phyloP scores from a whole-genome alignment of 2,888 invertebrate genomes.

The Zele albiditarsus region DNA sequence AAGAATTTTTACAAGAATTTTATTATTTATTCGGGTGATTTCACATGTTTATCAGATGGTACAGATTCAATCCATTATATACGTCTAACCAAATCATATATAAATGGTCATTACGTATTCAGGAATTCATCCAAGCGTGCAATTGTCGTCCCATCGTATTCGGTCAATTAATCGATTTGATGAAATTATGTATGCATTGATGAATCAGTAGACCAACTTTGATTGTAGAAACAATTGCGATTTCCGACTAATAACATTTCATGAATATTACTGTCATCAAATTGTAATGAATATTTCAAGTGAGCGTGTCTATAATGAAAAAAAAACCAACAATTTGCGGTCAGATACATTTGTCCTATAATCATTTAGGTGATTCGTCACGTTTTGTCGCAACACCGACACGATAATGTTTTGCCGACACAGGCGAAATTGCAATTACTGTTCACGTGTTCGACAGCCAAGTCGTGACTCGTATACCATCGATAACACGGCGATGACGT shows the following conservation, averaged over 20 bases:
- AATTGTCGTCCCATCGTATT: not conserved
- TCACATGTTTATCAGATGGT: not conserved
- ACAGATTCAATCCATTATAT: not conserved
- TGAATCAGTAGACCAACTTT: not conserved
- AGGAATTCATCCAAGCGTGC: slow-evolving; percentile 1
- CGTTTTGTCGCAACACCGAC: not conserved
- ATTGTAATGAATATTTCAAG: no score
- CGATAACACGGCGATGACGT: not conserved
- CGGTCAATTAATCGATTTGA: slow-evolving; percentile 11
- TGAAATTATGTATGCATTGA: not conserved
- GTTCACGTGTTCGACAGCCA: not conserved
- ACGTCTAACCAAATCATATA: not conserved
- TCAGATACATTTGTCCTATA: not conserved
- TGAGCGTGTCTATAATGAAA: not conserved
- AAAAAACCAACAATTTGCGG: not conserved
- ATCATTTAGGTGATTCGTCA: slow-evolving; percentile 9
- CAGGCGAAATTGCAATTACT: not conserved
- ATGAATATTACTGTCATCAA: no score
- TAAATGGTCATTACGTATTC: not conserved
- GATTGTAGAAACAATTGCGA: not conserved
- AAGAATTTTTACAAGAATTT: not conserved
- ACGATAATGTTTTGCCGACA: not conserved
- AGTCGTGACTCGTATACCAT: not conserved
- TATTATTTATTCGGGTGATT: not conserved
- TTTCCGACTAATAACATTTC: not conserved